These are phyloP conservation scores for Paratilapia polleni DNA, from an alignment of 2,113 vertebrate genomes.

Conservation along the genomic window DNA sequence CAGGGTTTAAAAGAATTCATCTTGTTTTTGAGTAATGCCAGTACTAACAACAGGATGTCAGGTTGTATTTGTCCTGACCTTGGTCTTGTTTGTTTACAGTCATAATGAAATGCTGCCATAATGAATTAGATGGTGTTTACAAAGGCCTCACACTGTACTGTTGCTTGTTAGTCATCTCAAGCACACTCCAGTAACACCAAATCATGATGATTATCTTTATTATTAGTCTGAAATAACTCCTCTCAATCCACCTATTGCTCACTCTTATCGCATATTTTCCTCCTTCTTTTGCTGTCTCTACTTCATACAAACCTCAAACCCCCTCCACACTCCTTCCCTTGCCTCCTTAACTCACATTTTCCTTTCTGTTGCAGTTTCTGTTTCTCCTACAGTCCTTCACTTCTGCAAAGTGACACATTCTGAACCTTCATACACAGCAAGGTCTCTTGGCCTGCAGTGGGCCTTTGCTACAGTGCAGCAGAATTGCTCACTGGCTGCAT, in stretches of 20 bases:
- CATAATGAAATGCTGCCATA: background rate
- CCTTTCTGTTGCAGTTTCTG: conserved; percentile 4
- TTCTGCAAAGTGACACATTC: conserved; percentile 45
- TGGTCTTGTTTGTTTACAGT: conserved; percentile 31
- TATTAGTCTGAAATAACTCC: conserved; percentile 15
- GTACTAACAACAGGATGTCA: background rate
- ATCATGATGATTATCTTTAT: conserved; percentile 10
- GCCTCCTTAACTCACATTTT: conserved; percentile 4
- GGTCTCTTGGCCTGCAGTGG: conserved; percentile 48
- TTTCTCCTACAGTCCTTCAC: conserved; percentile 4
- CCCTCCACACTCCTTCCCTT: conserved; percentile 10
- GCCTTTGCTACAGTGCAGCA: conserved; percentile 34
- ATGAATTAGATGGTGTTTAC: conserved; percentile 34
- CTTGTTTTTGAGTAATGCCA: background rate
- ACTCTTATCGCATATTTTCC: background rate
- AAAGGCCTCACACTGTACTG: background rate
- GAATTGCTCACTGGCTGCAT: conserved; percentile 72
- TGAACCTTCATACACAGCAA: conserved; percentile 14
- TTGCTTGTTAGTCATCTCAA: conserved; percentile 24
- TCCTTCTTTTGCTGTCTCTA: background rate
- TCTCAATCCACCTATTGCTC: background rate
- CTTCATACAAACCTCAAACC: conserved; percentile 7
- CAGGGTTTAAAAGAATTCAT: conserved; percentile 1
- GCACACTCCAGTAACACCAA: conserved; percentile 1
- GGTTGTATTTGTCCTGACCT: conserved; percentile 10